Evolutionary conservation across 1,140 invertebrate species (phyloP).

Genomic region (Drosophila sp.): DNA sequence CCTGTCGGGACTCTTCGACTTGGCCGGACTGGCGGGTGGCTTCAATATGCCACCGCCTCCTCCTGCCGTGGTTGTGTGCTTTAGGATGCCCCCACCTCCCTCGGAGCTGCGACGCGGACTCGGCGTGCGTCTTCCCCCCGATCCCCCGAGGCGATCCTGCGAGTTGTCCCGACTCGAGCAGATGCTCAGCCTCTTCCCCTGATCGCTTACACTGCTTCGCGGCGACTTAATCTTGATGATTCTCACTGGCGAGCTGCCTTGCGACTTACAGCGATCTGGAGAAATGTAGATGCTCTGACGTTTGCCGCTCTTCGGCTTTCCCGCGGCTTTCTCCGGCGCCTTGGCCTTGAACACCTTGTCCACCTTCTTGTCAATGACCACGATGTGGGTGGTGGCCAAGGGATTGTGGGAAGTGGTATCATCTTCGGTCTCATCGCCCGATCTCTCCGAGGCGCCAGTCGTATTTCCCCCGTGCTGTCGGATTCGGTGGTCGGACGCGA

Average conservation of each 20-base stretch:
- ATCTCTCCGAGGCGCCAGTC: slow-evolving; percentile 72
- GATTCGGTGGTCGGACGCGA: slow-evolving; percentile 74
- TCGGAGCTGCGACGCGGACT: slow-evolving; percentile 78
- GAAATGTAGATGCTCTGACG: slow-evolving; percentile 82
- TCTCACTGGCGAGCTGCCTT: slow-evolving; percentile 80
- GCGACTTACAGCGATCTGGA: slow-evolving; percentile 82
- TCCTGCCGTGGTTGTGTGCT: slow-evolving; percentile 60
- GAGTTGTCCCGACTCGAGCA: slow-evolving; percentile 79
- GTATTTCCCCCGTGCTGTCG: slow-evolving; percentile 73
- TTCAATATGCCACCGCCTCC: slow-evolving; percentile 66
- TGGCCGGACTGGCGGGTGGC: slow-evolving; percentile 74
- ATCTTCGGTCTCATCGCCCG: slow-evolving; percentile 79
- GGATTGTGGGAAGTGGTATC: slow-evolving; percentile 45
- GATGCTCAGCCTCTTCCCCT: slow-evolving; percentile 75
- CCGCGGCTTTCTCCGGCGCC: slow-evolving; percentile 58
- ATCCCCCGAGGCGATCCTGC: slow-evolving; percentile 74
- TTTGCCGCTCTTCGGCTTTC: slow-evolving; percentile 53
- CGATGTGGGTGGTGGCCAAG: slow-evolving; percentile 62
- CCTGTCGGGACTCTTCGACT: slow-evolving; percentile 81
- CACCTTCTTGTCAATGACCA: slow-evolving; percentile 83
- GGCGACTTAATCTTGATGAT: slow-evolving; percentile 84
- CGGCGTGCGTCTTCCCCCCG: slow-evolving; percentile 72
- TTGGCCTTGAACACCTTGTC: slow-evolving; percentile 83
- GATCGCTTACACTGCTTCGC: slow-evolving; percentile 72
- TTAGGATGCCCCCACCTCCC: slow-evolving; percentile 76